phyloP scores from a whole-genome alignment of 1,140 invertebrate species.

The Oryzaephilus surinamensis region DNA sequence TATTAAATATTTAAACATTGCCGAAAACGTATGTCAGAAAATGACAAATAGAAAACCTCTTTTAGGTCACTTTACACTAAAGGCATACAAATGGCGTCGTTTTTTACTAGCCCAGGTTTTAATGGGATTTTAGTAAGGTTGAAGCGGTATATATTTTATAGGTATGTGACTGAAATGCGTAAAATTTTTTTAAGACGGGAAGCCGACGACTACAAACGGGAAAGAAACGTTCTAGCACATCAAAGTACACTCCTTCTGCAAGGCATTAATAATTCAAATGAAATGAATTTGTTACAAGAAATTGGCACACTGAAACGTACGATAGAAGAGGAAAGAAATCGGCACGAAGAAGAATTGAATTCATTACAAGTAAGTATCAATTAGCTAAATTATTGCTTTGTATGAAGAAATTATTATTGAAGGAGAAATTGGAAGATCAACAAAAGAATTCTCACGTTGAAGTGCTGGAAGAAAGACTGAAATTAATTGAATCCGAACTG shows the following conservation, averaged over 20 bases:
- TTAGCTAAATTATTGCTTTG: background rate
- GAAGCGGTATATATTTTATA: background rate
- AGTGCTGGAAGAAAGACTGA: constrained; percentile 57
- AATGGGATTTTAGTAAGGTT: no score
- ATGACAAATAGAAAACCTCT: background rate
- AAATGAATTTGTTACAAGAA: constrained; percentile 45
- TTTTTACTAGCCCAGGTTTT: no score
- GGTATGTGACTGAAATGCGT: background rate
- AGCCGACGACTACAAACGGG: constrained; percentile 46
- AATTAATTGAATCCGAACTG: constrained; percentile 54
- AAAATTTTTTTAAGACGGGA: constrained; percentile 36
- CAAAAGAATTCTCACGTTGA: constrained; percentile 56
- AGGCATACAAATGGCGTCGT: no score
- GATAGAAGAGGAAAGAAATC: constrained; percentile 48
- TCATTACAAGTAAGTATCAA: constrained; percentile 41
- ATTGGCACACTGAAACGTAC: constrained; percentile 49
- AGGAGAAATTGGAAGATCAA: constrained; percentile 55
- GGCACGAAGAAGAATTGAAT: constrained; percentile 43
- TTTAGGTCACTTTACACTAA: no score
- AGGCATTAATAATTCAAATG: constrained; percentile 41
- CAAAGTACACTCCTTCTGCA: constrained; percentile 55
- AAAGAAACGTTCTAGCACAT: constrained; percentile 52
- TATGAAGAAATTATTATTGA: constrained; percentile 25
- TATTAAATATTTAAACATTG: no score
- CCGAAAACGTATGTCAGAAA: background rate